Evolutionary conservation across 2,888 invertebrate genomes (phyloP), one percentile per base, ranked within the genome.

Genomic region (Ectemnius cavifrons): DNA sequence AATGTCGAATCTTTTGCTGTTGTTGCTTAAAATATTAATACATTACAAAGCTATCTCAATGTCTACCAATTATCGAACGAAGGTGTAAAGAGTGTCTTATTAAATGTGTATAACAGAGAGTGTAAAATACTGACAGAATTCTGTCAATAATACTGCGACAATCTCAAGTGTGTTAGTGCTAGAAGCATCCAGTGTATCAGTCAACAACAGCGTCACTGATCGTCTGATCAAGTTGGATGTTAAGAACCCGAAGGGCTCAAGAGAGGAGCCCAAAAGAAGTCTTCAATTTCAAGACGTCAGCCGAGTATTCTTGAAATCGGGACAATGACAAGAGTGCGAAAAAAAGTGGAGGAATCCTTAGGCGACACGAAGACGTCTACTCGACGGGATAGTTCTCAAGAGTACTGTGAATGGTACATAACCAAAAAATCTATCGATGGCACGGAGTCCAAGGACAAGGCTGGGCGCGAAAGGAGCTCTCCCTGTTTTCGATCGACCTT

Each of bases 31-130:
- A 16, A 69, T 62, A 47, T 3, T 18, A 14, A 45, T 27, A 27
- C 2, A 45, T 28, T 28, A 56, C 6, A 64, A 64, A 45, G 14
- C n/a, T 63, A 71, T 37, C 37, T 64, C 47, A 57, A 2, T 49
- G 45, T 27, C 45, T 60, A 63, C 20, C 37, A n/a, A 20, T 57
- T 16, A 4, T 2, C 47, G 27, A 56, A 60, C 37, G 11, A 37
- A 37, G 37, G 37, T 11, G 8, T 20, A 56, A 57, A 63, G 59
- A 65, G 78, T 77, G 78, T 78, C 78, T 78, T 73, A 78, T 71
- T 61, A 37, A 37, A 8, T 60, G 28, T 49, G 60, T 64, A 58
- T 58, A 59, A 63, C 45, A 28, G 20, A 67, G 52, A 45, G 52
- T 62, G 77, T 65, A 27, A 67, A 16, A 64, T n/a, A 14, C 37